Conservation (phyloP, 2,113 vertebrate species). For the Meriones unguiculatus region DNA sequence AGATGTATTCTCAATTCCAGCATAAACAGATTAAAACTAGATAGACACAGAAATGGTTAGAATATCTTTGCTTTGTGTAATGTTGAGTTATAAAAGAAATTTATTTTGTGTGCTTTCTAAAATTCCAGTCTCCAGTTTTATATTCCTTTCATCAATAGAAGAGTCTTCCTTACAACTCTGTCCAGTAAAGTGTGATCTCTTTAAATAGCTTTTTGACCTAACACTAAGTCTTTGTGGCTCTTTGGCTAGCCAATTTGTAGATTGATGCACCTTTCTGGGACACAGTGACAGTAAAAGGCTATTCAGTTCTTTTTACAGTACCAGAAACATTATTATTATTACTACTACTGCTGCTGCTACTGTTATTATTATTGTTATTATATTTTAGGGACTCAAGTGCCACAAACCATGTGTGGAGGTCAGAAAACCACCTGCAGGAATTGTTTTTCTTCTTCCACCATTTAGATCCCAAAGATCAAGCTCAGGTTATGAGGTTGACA, state of each 20-base stretch:
- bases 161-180: neutral
- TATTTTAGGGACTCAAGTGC: neutral
- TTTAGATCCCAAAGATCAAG: neutral
- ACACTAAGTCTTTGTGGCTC: neutral
- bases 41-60: neutral
- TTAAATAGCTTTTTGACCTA: neutral
- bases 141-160: slow-evolving; percentile 38
- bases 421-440: neutral
- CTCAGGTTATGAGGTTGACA: neutral
- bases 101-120: slow-evolving; percentile 45
- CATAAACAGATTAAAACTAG: slow-evolving; percentile 32
- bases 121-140: slow-evolving; percentile 48
- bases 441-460: neutral
- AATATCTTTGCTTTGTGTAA: neutral
- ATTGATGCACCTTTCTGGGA: neutral
- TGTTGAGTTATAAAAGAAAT: slow-evolving; percentile 7
- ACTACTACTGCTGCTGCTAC: no score
- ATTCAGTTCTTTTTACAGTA: neutral
- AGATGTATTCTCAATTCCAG: slow-evolving; percentile 21
- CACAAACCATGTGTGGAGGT: neutral
- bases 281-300: neutral
- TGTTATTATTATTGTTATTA: neutral
- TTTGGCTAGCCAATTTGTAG: neutral
- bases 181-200: slow-evolving; percentile 23
- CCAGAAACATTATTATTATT: neutral